Conservation (phyloP, 2,113 vertebrate species). For the Apteryx mantelli region DNA sequence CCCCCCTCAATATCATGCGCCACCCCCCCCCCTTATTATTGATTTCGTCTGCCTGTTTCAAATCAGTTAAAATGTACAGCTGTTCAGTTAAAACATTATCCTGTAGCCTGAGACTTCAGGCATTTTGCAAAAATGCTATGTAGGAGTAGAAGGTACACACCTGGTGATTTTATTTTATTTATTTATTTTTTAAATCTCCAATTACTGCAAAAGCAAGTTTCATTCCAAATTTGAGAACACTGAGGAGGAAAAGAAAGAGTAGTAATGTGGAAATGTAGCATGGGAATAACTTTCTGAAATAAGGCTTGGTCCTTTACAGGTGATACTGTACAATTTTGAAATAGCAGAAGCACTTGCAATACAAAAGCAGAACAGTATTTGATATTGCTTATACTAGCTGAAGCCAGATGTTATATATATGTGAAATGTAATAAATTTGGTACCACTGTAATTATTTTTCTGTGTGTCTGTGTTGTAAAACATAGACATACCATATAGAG, state of each 20-base stretch:
- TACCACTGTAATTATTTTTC: too few relatives aligned
- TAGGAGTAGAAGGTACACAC: not conserved
- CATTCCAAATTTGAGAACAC: not conserved
- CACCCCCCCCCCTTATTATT: not conserved
- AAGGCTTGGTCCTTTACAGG: not conserved
- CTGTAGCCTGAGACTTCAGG: not conserved
- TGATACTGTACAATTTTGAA: not conserved
- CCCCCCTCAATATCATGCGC: too few relatives aligned
- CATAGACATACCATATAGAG: too few relatives aligned
- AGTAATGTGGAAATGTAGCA: not conserved
- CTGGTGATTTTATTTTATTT: not conserved
- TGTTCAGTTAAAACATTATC: constrained; percentile 67
- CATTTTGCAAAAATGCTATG: not conserved
- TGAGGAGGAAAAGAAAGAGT: not conserved
- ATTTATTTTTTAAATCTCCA: not conserved
- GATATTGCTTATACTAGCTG: not conserved
- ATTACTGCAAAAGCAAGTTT: not conserved
- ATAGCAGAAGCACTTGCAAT: not conserved
- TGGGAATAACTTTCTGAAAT: not conserved
- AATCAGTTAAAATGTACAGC: constrained; percentile 74
- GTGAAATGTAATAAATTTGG: not conserved
- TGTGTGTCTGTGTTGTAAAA: too few relatives aligned
- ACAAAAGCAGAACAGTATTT: not conserved
- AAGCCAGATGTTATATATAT: not conserved
- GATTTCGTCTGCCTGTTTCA: constrained; percentile 37